Base-by-base conservation (phyloP, 2,113 vertebrate species). In the Regulus satrapa region DNA sequence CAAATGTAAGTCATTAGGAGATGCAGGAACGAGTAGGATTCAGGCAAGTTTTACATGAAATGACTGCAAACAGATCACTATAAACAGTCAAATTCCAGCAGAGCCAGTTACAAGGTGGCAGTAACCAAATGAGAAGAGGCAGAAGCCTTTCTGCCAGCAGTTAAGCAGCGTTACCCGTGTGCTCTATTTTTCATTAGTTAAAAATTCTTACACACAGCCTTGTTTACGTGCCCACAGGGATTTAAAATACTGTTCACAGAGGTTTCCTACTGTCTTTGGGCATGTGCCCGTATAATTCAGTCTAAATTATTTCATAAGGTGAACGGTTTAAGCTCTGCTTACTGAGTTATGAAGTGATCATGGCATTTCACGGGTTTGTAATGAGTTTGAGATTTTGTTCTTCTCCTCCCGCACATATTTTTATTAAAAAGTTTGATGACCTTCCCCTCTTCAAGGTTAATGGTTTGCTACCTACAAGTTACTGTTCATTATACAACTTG, bases 361-460 rank as follows among this genome's bases (percentile, higher is more conserved):
- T 25, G 51, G 31, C 43, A 76, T 85, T 95, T 97, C 40, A 29
- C 3, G 2, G 46, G 28, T 56, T 68, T 76, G 58, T 76, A 75
- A 73, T 41, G 21, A 59, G 31, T 85, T 69, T 84, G 78, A 91
- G 77, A 63, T 56, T 76, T 3, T 41, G 45, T 41, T 85, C 75
- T 74, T 87, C 68, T 83, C 69, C 85, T 93, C 72, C 73, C 75
- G 85, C 58, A 49, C 43, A 73, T 52, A 32, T 92, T 89, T 89
- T 88, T 63, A 95, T 87, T 90, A 92, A 95, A 95, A 51, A 63
- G 61, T 75, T 56, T 85, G 45, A 68, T 72, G 81, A 92, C 87
- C 91, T 97, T 90, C 23, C 25, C 34, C 38, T 92, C 71, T 51
- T 82, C 84, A 88, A 92, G 75, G 81, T 94, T 97, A 97, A 97